Base-by-base conservation (phyloP, 2,888 invertebrate species). In the Campaea margaritaria region DNA sequence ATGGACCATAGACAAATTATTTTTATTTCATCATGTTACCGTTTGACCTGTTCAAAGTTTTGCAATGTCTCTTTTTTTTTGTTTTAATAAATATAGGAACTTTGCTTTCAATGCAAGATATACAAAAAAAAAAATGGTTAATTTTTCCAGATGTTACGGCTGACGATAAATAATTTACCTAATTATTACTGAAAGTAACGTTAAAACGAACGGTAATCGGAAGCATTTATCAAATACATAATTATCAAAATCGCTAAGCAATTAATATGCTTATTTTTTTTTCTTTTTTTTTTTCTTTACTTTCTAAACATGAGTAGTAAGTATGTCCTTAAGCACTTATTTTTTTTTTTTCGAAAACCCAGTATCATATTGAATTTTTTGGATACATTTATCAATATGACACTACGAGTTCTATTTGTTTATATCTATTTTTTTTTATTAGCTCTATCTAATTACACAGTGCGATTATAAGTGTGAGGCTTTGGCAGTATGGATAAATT, bases 1-100 rank as follows among this genome's bases (percentile, higher is more conserved):
- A 79, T 89, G 88, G 85, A 89, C 86, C 86, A 83, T 84, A 85
- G 81, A 83, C 76, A 81, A 83, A 79, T 72, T 73, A 70, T 74
- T 68, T 67, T 69, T 31, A 44, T 43, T 68, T 65, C 65, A 67
- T 73, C 62, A 62, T 70, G 69, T 68, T 68, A 73, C 60, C 65
- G 69, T 72, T 72, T 75, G 70, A 78, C 76, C 72, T 74, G 77
- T 75, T 78, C 66, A 76, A 75, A 69, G 74, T 75, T 75, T 81
- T 60, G 60, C 76, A 79, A 68, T 78, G 53, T 75, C 76, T 39
- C 14, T 79, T 61, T 60, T 41, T 62, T 65, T 52, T n/a, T n/a
- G n/a, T 49, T 59, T 62, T 82, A 85, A 85, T 86, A 86, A 87
- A 84, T 87, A 89, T 90, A 92, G 91, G 91, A 92, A 92, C 91